Evolutionary conservation across 2,888 invertebrate species (phyloP).

Genomic region (Suillia variegata): DNA sequence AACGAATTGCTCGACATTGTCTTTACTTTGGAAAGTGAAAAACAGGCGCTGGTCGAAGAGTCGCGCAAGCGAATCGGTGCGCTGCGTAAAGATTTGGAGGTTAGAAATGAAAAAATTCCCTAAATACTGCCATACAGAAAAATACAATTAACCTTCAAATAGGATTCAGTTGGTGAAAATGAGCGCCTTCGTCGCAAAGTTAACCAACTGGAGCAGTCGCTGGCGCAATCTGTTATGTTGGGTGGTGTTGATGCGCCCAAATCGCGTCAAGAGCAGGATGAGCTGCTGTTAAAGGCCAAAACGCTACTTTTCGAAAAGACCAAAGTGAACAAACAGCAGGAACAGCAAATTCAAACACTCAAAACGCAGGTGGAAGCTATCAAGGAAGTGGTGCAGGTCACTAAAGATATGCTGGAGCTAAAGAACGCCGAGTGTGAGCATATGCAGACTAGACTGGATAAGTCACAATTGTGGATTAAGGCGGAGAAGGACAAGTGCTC

Average conservation of each 20-base stretch:
- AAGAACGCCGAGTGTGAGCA: constrained; percentile 80
- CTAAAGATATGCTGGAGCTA: constrained; percentile 79
- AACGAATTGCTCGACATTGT: constrained; percentile 58
- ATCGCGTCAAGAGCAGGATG: constrained; percentile 57
- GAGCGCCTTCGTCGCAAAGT: constrained; percentile 55
- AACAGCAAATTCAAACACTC: constrained; percentile 74
- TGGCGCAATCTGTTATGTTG: constrained; percentile 56
- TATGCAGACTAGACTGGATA: constrained; percentile 70
- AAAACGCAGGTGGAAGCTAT: constrained; percentile 73
- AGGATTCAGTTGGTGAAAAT: constrained; percentile 54
- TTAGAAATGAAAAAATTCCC: constrained; percentile 39
- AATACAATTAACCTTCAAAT: not conserved
- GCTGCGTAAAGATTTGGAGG: constrained; percentile 58
- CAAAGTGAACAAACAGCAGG: constrained; percentile 77
- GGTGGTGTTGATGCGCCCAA: constrained; percentile 56
- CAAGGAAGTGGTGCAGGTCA: constrained; percentile 81
- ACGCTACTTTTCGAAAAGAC: constrained; percentile 77
- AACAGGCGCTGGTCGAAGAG: constrained; percentile 57
- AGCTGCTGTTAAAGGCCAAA: constrained; percentile 69
- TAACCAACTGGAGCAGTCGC: constrained; percentile 52
- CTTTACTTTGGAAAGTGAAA: constrained; percentile 59
- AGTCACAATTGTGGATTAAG: constrained; percentile 68
- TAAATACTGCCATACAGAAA: constrained; percentile 1
- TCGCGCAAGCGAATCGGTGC: constrained; percentile 53
- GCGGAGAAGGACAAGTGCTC: constrained; percentile 75